Percentiles rank a stretch among this genome's conserved stretches.
Evolutionary conservation across 2,113 vertebrate genomes (phyloP).

Genomic region (Pomatorhinus ruficollis): DNA sequence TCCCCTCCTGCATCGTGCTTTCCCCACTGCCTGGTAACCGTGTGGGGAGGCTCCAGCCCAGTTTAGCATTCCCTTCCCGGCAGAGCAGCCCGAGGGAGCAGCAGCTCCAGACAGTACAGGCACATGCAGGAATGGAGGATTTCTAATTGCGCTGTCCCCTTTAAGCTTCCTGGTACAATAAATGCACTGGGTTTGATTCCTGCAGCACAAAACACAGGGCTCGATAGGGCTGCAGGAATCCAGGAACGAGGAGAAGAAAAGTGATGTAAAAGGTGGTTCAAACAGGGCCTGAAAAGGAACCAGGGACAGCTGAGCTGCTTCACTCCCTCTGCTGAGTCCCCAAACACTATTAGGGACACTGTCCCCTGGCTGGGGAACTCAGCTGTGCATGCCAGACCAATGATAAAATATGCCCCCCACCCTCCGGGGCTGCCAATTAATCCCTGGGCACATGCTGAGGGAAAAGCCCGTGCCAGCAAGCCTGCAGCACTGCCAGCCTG

Average conservation of each 20-base stretch:
- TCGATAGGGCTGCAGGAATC: neutral
- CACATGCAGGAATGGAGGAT: neutral
- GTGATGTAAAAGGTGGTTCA: neutral
- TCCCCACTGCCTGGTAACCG: neutral
- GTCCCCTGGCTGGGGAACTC: neutral
- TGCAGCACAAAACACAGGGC: neutral
- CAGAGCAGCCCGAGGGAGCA: neutral
- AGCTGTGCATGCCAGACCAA: neutral
- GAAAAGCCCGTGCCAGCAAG: neutral
- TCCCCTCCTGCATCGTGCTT: neutral
- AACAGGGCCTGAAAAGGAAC: neutral
- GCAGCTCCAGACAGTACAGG: neutral
- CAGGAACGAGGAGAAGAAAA: neutral
- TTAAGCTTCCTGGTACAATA: neutral
- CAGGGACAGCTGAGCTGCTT: neutral
- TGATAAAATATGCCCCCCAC: neutral
- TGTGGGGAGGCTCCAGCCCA: neutral
- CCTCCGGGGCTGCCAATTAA: neutral
- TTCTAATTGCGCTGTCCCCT: neutral
- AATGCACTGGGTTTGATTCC: neutral
- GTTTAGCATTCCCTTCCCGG: neutral
- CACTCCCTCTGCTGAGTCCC: accelerated
- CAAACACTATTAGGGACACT: accelerated
- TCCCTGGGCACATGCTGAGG: neutral
- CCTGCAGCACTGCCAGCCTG: neutral